These are phyloP conservation scores for Eledona agricola DNA, from an alignment of 2,888 invertebrate species.

Conservation along the genomic window DNA sequence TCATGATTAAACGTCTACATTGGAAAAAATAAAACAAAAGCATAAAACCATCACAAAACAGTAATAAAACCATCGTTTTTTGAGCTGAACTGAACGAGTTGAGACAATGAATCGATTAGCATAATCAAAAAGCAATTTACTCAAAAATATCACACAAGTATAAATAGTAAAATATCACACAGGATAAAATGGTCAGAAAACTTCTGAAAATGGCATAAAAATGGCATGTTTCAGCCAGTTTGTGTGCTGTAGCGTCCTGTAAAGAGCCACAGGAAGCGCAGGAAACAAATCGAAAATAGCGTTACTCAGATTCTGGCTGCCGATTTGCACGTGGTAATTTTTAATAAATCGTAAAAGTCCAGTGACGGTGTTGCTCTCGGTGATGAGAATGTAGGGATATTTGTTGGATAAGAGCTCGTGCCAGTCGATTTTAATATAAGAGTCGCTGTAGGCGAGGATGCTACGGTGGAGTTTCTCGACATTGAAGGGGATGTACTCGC, in stretches of 20 bases:
- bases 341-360: constrained; percentile 58
- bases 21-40: too few relatives aligned
- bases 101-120: too few relatives aligned
- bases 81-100: too few relatives aligned
- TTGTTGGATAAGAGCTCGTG: constrained; percentile 51
- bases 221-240: constrained; percentile 57
- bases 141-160: constrained; percentile 20
- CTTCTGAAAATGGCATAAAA: constrained; percentile 27
- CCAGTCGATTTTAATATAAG: constrained; percentile 58
- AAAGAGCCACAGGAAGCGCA: constrained; percentile 56
- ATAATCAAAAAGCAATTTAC: constrained; percentile 1
- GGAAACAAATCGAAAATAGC: constrained; percentile 56
- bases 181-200: constrained; percentile 29
- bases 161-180: constrained; percentile 27
- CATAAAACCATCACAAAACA: too few relatives aligned
- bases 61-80: too few relatives aligned
- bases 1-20: too few relatives aligned
- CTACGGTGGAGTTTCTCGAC: constrained; percentile 52
- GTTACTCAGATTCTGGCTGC: constrained; percentile 43
- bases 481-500: constrained; percentile 46
- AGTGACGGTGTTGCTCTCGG: constrained; percentile 54
- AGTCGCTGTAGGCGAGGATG: constrained; percentile 53
- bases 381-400: constrained; percentile 49
- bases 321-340: constrained; percentile 43
- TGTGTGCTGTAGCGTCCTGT: constrained; percentile 57